Evolutionary conservation across 2,797 vertebrate species (phyloP), one percentile per base, ranked within the genome.

Genomic region (Diplodus puntazzo): DNA sequence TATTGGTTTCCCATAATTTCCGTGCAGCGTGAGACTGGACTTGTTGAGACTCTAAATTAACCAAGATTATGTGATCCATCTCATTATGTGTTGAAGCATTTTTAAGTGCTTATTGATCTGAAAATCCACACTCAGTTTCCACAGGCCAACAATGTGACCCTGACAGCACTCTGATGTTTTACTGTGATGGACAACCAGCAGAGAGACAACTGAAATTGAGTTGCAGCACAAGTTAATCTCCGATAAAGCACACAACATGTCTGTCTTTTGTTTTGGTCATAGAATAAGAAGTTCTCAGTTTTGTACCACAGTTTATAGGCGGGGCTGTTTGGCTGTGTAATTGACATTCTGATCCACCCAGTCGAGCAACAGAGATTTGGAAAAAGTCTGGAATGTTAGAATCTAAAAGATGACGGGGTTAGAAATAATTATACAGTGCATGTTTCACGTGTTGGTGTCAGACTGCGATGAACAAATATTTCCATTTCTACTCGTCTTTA

Each of bases 291-390:
- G 16, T 27, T 17, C 43, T 45, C 4, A 17, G 39, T 43, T 39
- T 11, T 54, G 11, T 25, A 13, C 45, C 52, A 17, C 39, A 42
- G 59, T 45, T 34, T 52, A 8, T 67, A 54, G 77, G 81, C 68
- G 76, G 60, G 59, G 77, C 14, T 3, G 20, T 55, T 67, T 72
- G 62, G 52, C 62, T 69, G 59, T 27, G 4, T 50, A 54, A 54
- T 2, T 49, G 23, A 50, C 52, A 17, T 75, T 73, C 58, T 54
- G 61, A 62, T 72, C 71, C 63, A 12, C 70, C 69, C 42, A 63
- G 48, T 34, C 2, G 45, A 82, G 64, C 58, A 58, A 52, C 14
- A 30, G 46, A 8, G 77, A 70, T 70, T 48, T 18, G 61, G 23
- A 23, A 43, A 71, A 54, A 55, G 0, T 27, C 0, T 63, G 20